Base-by-base conservation (phyloP, 2,888 invertebrate species). In the Heliconius sara region DNA sequence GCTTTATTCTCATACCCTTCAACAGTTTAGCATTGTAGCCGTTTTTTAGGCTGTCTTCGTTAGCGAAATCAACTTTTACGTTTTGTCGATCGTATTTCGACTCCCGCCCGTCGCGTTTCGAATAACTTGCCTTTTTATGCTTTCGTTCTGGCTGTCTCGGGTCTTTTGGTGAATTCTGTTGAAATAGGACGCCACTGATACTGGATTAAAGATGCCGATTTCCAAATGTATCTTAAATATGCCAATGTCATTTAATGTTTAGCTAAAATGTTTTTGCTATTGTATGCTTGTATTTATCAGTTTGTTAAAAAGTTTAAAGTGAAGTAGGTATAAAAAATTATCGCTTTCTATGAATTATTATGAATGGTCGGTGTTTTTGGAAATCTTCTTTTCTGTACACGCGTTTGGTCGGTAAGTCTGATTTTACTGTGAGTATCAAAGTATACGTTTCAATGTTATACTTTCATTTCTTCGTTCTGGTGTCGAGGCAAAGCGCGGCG, bases 1-100 rank as follows among this genome's bases (percentile, higher is more conserved):
- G 79, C 87, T 88, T 91, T 90, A 90, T 92, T 91, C 89, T 90
- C 90, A 91, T 91, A 89, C 90, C 87, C 83, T 82, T 83, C 87
- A 90, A 89, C 92, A 87, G 86, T 86, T 86, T 86, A 86, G 86
- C 88, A 87, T 87, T 86, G 85, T 85, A 84, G 83, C 81, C 89
- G 88, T 91, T 92, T 91, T 90, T 90, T 88, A 86, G 86, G 85
- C 84, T 84, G 85, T 85, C 86, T 88, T 89, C 90, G 89, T 89
- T 88, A 88, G 87, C 83, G 85, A 82, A 82, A 84, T 83, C 78
- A 79, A 83, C 83, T 82, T 85, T 85, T 83, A 81, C 83, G 81
- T 86, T 86, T 87, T 86, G 85, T 83, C 83, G 83, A 86, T 83
- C 81, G 83, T 83, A 84, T 84, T 82, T 82, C 81, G 82, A 81